Conservation (phyloP, 2,113 vertebrate genomes). For the Tupaia tana region DNA sequence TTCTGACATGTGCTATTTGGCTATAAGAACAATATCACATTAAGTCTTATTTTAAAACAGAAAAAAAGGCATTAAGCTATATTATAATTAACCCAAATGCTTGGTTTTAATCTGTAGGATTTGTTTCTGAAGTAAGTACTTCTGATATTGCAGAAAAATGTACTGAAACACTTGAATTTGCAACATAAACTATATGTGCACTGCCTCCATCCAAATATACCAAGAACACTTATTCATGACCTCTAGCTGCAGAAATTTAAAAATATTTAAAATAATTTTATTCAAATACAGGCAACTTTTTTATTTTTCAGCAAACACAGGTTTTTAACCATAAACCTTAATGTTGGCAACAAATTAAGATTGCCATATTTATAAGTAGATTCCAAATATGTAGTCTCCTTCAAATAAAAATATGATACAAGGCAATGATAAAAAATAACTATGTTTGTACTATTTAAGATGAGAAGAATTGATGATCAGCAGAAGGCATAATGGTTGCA, state of each 20-base stretch:
- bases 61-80: neutral
- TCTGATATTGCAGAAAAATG: neutral
- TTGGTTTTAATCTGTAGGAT: neutral
- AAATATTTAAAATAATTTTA: slow-evolving; percentile 16
- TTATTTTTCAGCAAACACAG: neutral
- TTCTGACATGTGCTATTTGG: neutral
- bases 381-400: neutral
- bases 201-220: neutral
- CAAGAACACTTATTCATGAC: neutral
- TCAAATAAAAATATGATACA: neutral
- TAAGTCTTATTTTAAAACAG: neutral
- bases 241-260: neutral
- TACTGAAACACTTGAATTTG: neutral
- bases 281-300: neutral
- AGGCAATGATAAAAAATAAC: neutral
- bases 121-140: neutral
- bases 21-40: neutral
- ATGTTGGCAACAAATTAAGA: neutral
- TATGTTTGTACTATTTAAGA: neutral
- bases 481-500: too few relatives aligned
- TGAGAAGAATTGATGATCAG: neutral
- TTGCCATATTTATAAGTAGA: neutral
- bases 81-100: slow-evolving; percentile 1
- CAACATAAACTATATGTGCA: neutral
- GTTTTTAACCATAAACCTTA: neutral